Base-by-base conservation (phyloP, 2,113 vertebrate genomes). In the Azemiops feae region DNA sequence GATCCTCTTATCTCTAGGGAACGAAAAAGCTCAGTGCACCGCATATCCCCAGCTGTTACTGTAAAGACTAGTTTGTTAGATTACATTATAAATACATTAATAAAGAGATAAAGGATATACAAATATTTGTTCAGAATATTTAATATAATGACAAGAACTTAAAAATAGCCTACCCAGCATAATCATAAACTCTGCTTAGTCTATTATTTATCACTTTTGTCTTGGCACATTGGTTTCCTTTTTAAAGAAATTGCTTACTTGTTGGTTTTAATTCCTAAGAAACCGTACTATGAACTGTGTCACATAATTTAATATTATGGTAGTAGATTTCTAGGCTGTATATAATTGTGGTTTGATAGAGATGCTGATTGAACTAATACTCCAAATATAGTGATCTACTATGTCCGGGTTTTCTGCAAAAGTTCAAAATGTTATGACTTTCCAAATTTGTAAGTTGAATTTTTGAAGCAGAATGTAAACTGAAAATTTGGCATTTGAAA, bases 61-160 rank as follows among this genome's bases (percentile, higher is more conserved):
- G 91, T 93, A 92, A 93, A 94, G 55, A 96, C 93, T 89, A 93
- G 92, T 87, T 96, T 93, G 96, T 96, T 95, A 95, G 87, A 94
- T 94, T 92, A 55, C 95, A 95, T 92, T 94, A 90, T 92, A 87
- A 69, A 91, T 89, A 85, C 5, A 1, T 95, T 93, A 94, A 90
- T 69, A 94, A 88, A 96, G 74, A 93, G 55, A 94, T 27, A 85
- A 95, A 94, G 69, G 9, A 50, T 85, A 39, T 92, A 91, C 93
- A 96, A 97, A 97, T 96, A 95, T 95, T 96, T 96, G 87, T 92
- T 96, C 92, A 91, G 91, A 92, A 96, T 95, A 94, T 96, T 96
- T 96, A 92, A 96, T 69, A 96, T 93, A 95, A 96, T 95, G 91
- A 96, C 58, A 88, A 74, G 81, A 87, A 50, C 90, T 93, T 94